A percentile compares a stretch with the other conserved stretches of the same genome.
Conservation (phyloP, 2,797 vertebrate genomes). For the Acropternis orthonyx region DNA sequence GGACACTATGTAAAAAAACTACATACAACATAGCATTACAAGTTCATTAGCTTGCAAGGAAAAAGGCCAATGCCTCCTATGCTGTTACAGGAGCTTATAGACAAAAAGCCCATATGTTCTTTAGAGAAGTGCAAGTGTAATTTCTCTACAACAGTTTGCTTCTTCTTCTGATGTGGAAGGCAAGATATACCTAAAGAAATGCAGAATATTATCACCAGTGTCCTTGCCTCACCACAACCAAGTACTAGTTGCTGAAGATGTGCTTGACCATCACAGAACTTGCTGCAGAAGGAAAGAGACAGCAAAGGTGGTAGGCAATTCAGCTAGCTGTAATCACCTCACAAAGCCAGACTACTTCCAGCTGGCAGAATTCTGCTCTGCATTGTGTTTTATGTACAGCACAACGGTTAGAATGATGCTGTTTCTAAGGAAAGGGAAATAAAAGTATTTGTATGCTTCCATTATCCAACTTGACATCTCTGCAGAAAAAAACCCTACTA, state of each 20-base stretch:
- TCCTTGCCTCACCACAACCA: not conserved
- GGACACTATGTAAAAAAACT: not conserved
- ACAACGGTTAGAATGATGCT: not conserved
- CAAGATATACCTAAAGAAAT: not conserved
- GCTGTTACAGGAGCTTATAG: not conserved
- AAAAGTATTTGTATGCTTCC: not conserved
- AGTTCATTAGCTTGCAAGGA: not conserved
- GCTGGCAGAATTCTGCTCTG: not conserved
- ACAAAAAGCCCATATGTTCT: not conserved
- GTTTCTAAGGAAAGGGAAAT: not conserved
- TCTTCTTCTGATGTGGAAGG: not conserved
- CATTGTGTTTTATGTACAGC: not conserved
- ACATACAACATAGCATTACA: fast-evolving
- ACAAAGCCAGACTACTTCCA: not conserved
- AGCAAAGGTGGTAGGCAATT: not conserved
- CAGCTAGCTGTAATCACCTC: not conserved
- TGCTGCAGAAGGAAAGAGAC: not conserved
- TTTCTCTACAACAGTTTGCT: not conserved
- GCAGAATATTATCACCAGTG: not conserved
- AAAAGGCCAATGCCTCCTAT: not conserved
- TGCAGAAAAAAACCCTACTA: not conserved
- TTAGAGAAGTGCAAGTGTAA: not conserved
- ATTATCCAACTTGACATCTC: not conserved
- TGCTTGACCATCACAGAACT: not conserved
- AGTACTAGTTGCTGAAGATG: not conserved